Conservation (phyloP, 2,797 vertebrate species). For the Rhinatrema bivittatum region DNA sequence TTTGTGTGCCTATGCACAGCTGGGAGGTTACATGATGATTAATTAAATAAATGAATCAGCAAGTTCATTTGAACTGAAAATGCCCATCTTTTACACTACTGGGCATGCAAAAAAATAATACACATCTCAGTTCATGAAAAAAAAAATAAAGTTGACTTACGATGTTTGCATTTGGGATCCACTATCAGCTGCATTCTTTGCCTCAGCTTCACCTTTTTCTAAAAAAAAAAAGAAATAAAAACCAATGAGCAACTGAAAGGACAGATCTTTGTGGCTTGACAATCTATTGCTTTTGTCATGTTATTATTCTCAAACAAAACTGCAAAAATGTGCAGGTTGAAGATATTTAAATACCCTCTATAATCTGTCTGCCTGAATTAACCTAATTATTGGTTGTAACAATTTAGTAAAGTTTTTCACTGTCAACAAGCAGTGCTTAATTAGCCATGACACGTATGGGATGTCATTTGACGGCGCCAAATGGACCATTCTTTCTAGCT, state of each 20-base stretch:
- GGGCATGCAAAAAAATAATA: conserved; percentile 29
- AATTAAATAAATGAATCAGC: too few relatives aligned
- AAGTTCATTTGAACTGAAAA: conserved; percentile 24
- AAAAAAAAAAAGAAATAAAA: conserved; percentile 50
- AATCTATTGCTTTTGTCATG: too few relatives aligned
- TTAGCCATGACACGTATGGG: too few relatives aligned
- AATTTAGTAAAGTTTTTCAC: too few relatives aligned
- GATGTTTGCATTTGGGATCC: conserved; percentile 53
- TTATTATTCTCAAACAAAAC: conserved; percentile 16
- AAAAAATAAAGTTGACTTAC: conserved; percentile 54
- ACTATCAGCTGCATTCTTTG: conserved; percentile 57
- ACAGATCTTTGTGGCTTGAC: conserved; percentile 21
- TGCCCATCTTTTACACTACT: conserved; percentile 19
- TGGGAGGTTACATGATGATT: too few relatives aligned
- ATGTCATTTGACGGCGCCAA: too few relatives aligned
- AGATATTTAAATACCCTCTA: conserved; percentile 12
- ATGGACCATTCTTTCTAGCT: too few relatives aligned
- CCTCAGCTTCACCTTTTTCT: conserved; percentile 60
- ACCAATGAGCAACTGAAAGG: conserved; percentile 34
- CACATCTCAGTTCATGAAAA: conserved; percentile 22
- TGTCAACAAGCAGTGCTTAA: too few relatives aligned
- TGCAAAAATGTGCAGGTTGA: conserved; percentile 17
- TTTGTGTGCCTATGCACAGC: too few relatives aligned
- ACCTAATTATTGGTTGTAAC: too few relatives aligned
- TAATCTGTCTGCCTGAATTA: too few relatives aligned